Conservation (phyloP, 1,140 invertebrate genomes). For the Apolygus lucorum region DNA sequence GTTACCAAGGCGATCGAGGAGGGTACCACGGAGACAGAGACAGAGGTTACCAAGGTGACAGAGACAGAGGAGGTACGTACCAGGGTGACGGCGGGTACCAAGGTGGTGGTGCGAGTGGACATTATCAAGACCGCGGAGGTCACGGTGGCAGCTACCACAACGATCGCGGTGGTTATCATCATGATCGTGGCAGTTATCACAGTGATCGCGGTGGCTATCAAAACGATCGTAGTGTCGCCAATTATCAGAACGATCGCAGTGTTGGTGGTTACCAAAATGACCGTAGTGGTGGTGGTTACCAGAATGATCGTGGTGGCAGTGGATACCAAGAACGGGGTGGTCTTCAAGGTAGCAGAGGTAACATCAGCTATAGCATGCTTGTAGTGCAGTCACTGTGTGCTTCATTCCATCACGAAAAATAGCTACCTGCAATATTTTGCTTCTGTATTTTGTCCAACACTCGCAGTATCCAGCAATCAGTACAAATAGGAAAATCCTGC, state of each 20-base stretch:
- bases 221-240: too few species aligned
- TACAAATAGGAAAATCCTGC: too few species aligned
- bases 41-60: constrained; percentile 12
- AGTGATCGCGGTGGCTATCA: too few species aligned
- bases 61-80: constrained; percentile 14
- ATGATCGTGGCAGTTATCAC: too few species aligned
- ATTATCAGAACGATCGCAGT: not conserved
- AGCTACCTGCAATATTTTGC: too few species aligned
- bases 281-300: not conserved
- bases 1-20: not conserved
- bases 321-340: constrained; percentile 24
- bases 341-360: constrained; percentile 19
- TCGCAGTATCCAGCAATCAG: too few species aligned
- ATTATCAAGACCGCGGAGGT: not conserved
- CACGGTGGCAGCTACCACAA: constrained; percentile 3
- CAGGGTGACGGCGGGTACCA: constrained; percentile 6
- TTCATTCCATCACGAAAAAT: too few species aligned
- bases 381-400: too few species aligned
- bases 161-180: constrained; percentile 16
- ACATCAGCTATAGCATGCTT: not conserved
- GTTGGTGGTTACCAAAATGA: not conserved
- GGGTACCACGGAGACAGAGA: constrained; percentile 24
- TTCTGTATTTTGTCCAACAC: too few species aligned
- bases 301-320: constrained; percentile 17
- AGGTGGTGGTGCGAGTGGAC: not conserved